These are phyloP conservation scores for Sebastolobus altivelis DNA, from an alignment of 2,797 vertebrate genomes.

Conservation along the genomic window DNA sequence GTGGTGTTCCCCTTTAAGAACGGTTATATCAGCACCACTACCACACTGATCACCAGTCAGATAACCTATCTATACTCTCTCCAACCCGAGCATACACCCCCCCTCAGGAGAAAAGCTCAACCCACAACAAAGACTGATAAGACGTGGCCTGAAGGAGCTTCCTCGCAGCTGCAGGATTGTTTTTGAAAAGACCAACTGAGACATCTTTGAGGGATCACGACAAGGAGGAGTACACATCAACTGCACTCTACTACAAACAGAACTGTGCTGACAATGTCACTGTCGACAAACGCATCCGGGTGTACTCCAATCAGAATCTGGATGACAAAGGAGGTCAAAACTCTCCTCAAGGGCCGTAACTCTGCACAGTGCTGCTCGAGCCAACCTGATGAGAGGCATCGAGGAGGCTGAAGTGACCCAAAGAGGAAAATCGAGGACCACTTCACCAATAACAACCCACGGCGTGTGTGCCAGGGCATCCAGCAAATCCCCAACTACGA, in stretches of 20 bases:
- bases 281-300: neutral
- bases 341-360: neutral
- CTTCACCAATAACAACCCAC: neutral
- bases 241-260: neutral
- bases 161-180: neutral
- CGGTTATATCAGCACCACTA: neutral
- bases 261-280: neutral
- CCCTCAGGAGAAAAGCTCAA: neutral
- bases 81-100: neutral
- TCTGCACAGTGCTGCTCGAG: neutral
- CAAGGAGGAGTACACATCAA: neutral
- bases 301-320: neutral
- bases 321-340: neutral
- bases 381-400: neutral
- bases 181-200: neutral
- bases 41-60: neutral
- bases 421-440: neutral
- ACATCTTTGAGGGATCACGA: neutral
- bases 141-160: neutral
- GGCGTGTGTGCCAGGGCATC: neutral
- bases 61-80: neutral
- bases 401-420: neutral
- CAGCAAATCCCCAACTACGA: neutral
- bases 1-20: neutral
- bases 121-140: neutral